Conservation (phyloP, 2,888 invertebrate genomes). For the Liposcelis brunnea region DNA sequence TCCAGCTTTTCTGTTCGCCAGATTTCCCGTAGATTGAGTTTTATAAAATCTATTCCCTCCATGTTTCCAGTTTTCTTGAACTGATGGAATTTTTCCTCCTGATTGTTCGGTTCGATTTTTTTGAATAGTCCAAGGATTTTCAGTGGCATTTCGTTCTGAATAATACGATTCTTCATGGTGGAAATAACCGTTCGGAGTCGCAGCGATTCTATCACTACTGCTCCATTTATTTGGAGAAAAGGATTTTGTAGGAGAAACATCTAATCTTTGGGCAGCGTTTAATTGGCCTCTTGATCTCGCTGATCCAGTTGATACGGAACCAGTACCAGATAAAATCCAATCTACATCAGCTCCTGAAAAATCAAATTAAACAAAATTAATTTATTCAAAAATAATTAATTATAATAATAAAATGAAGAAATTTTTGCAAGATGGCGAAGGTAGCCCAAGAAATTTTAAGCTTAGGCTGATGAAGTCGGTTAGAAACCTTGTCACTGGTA, state of each 20-base stretch:
- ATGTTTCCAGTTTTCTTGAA: no score
- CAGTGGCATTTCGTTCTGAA: neutral
- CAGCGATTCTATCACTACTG: conserved; percentile 13
- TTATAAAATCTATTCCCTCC: no score
- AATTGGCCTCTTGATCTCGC: conserved; percentile 19
- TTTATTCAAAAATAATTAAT: no score
- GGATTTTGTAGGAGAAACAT: conserved; percentile 14
- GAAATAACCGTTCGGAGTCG: conserved; percentile 12
- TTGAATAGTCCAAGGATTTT: conserved; percentile 5
- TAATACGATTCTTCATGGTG: neutral
- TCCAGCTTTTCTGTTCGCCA: no score
- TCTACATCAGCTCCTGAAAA: conserved; percentile 48
- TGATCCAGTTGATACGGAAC: conserved; percentile 38
- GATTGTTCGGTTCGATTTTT: conserved; percentile 1
- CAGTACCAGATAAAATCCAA: conserved; percentile 52
- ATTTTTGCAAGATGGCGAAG: no score
- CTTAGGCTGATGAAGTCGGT: no score
- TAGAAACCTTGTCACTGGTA: no score
- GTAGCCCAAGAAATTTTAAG: no score
- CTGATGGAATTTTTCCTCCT: no score
- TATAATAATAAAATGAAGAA: no score
- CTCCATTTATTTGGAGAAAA: conserved; percentile 14
- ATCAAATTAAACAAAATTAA: neutral
- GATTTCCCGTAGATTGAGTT: no score
- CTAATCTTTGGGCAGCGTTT: conserved; percentile 16